Evolutionary conservation across 2,113 vertebrate species (phyloP).

Genomic region (Trogon melanurus): DNA sequence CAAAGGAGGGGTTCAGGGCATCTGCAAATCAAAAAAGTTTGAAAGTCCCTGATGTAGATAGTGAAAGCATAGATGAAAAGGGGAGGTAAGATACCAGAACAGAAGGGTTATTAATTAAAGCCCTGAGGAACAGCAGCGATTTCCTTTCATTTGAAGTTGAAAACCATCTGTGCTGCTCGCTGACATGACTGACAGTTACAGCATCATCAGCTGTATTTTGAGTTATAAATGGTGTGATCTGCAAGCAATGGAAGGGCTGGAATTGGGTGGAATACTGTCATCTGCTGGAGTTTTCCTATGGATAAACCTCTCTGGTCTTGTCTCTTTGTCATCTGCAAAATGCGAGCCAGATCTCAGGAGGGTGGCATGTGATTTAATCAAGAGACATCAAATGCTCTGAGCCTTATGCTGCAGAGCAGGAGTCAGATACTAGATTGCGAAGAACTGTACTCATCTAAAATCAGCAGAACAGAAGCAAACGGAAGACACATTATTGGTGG

Average conservation of each 20-base stretch:
- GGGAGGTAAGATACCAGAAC: neutral
- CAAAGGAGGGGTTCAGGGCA: neutral
- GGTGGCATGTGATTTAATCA: neutral
- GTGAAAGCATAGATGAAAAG: neutral
- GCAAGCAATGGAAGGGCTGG: neutral
- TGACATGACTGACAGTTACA: neutral
- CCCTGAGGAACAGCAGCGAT: slow-evolving; percentile 21
- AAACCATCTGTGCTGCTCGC: slow-evolving; percentile 1
- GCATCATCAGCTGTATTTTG: neutral
- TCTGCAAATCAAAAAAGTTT: neutral
- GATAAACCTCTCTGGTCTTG: neutral
- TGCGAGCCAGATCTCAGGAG: neutral
- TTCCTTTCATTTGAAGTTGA: slow-evolving; percentile 41
- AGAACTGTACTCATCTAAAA: neutral
- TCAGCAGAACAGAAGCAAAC: neutral
- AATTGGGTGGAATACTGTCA: neutral
- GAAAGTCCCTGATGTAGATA: neutral
- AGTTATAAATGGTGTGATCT: neutral
- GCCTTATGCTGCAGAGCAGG: neutral
- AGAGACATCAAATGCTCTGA: neutral
- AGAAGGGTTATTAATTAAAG: slow-evolving; percentile 28
- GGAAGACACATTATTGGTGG: neutral
- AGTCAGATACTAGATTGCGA: neutral
- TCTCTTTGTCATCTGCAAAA: neutral
- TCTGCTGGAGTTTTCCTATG: neutral